phyloP scores from a whole-genome alignment of 2,797 vertebrate species.

The Sylvilagus floridanus region DNA sequence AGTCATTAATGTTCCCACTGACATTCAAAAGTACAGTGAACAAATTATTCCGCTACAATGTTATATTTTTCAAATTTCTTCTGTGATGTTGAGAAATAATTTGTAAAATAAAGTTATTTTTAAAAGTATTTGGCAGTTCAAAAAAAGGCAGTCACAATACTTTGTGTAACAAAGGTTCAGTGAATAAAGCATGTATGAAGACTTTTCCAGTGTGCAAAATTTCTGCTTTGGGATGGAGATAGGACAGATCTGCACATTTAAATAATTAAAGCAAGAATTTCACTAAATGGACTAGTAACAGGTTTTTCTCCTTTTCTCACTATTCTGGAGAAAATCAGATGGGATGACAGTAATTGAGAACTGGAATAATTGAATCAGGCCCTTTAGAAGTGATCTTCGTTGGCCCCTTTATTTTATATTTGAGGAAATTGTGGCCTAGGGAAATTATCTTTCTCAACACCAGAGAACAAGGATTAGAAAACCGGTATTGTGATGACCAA shows the following conservation, averaged over 20 bases:
- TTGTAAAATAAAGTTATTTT: not conserved
- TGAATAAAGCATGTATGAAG: not conserved
- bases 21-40: not conserved
- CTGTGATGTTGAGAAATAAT: conserved; percentile 45
- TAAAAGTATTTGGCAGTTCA: not conserved
- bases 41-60: not conserved
- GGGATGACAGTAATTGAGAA: not conserved
- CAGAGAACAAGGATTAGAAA: conserved; percentile 27
- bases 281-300: not conserved
- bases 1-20: not conserved
- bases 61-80: conserved; percentile 17
- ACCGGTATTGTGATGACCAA: not conserved
- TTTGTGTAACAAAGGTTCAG: not conserved
- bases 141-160: not conserved
- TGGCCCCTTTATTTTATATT: not conserved
- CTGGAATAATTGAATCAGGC: conserved; percentile 30
- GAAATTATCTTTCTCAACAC: not conserved
- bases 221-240: not conserved
- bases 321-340: not conserved
- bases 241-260: conserved; percentile 33
- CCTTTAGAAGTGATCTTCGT: conserved; percentile 23
- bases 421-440: not conserved
- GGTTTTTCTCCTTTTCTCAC: conserved; percentile 11
- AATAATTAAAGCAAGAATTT: conserved; percentile 44
- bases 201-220: not conserved